phyloP scores from a whole-genome alignment of 1,140 invertebrate genomes.

The Ptiloglossa arizonensis region DNA sequence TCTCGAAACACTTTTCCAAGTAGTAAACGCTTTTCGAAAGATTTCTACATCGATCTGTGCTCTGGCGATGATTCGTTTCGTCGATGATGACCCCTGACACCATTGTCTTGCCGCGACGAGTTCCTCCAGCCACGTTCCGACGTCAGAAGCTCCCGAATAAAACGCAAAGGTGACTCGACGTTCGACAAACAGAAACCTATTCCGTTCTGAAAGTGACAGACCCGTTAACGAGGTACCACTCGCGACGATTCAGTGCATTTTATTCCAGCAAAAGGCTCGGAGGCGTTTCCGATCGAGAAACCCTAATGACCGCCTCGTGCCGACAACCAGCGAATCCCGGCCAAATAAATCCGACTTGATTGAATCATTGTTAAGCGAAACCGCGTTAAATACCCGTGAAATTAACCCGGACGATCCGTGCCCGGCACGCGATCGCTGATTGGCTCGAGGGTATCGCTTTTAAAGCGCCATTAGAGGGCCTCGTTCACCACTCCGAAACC shows the following conservation, averaged over 20 bases:
- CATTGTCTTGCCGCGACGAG: too few relatives aligned
- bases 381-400: slow-evolving; percentile 81
- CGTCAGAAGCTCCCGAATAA: neutral
- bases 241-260: slow-evolving; percentile 18
- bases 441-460: slow-evolving; percentile 69
- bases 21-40: too few relatives aligned
- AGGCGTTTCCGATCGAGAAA: slow-evolving; percentile 63
- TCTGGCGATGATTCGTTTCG: too few relatives aligned
- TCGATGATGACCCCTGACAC: too few relatives aligned
- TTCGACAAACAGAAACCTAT: neutral
- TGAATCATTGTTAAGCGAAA: slow-evolving; percentile 76
- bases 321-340: slow-evolving; percentile 57
- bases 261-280: slow-evolving; percentile 58
- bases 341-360: slow-evolving; percentile 76
- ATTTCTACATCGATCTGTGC: too few relatives aligned
- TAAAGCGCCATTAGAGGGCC: slow-evolving; percentile 69
- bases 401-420: slow-evolving; percentile 73
- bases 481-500: slow-evolving; percentile 32
- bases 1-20: too few relatives aligned
- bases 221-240: slow-evolving; percentile 20
- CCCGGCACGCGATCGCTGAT: slow-evolving; percentile 71
- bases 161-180: neutral
- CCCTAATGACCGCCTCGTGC: slow-evolving; percentile 71
- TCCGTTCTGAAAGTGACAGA: slow-evolving; percentile 3
- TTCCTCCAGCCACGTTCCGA: too few relatives aligned